Percentiles rank a stretch among this genome's conserved stretches.
These are phyloP conservation scores for Onychorhynchus coronatus DNA, from an alignment of 2,113 vertebrate species.

Conservation along the genomic window DNA sequence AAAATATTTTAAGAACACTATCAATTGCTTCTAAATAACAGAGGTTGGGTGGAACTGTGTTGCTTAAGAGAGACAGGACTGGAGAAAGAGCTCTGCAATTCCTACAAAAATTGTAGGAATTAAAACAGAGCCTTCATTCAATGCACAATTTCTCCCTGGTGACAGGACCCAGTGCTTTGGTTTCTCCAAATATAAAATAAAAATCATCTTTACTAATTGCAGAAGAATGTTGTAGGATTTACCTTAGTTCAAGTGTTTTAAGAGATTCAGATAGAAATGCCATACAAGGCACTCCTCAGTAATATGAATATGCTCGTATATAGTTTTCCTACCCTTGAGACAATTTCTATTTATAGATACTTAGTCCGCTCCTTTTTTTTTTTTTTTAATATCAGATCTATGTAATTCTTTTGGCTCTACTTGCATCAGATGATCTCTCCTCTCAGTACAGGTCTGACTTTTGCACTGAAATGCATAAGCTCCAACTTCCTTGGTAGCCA, in stretches of 20 bases:
- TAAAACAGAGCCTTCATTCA: neutral
- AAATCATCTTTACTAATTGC: neutral
- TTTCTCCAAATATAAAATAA: neutral
- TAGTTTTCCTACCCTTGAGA: neutral
- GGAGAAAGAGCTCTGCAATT: neutral
- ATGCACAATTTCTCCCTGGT: neutral
- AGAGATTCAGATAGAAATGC: neutral
- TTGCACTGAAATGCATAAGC: neutral
- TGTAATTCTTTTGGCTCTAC: neutral
- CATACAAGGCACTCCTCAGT: neutral
- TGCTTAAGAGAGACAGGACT: neutral
- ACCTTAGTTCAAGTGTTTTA: neutral
- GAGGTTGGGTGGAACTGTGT: neutral
- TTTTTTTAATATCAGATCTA: neutral
- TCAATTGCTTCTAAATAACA: neutral
- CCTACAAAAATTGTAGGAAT: neutral
- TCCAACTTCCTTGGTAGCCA: neutral
- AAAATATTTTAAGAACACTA: neutral
- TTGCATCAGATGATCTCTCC: neutral
- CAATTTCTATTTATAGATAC: neutral
- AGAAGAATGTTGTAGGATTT: neutral
- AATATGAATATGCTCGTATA: neutral
- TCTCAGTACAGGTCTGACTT: neutral
- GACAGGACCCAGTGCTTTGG: neutral
- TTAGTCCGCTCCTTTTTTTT: accelerated